Evolutionary conservation across 2,113 vertebrate species (phyloP).

Genomic region (Capreolus pygargus): DNA sequence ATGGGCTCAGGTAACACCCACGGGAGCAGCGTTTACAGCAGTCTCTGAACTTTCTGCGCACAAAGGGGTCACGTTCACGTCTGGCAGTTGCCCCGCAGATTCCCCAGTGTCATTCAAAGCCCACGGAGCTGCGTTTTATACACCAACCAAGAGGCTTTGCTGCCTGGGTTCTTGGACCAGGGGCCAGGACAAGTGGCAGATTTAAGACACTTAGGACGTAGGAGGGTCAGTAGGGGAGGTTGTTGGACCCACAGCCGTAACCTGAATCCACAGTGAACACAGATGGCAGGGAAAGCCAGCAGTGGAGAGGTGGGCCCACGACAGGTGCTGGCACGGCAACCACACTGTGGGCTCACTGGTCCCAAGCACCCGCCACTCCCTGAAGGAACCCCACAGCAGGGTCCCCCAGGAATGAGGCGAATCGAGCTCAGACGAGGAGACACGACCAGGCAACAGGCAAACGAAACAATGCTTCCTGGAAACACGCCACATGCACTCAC

Average conservation of each 20-base stretch:
- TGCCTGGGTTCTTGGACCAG: fast-evolving
- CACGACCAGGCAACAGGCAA: fast-evolving
- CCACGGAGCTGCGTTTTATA: background rate
- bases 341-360: background rate
- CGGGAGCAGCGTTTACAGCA: fast-evolving
- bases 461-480: fast-evolving
- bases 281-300: background rate
- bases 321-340: fast-evolving
- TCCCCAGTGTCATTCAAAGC: background rate
- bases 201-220: fast-evolving
- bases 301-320: background rate
- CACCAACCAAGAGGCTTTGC: background rate
- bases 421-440: background rate
- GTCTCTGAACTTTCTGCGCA: background rate
- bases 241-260: background rate
- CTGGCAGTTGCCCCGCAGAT: fast-evolving
- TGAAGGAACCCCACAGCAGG: background rate
- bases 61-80: background rate
- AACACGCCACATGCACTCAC: fast-evolving
- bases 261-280: too few relatives aligned
- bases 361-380: too few relatives aligned
- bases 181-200: background rate
- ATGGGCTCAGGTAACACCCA: background rate
- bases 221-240: fast-evolving
- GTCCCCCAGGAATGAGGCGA: background rate